Conservation (phyloP, 2,113 vertebrate species). For the Orcinus orca region DNA sequence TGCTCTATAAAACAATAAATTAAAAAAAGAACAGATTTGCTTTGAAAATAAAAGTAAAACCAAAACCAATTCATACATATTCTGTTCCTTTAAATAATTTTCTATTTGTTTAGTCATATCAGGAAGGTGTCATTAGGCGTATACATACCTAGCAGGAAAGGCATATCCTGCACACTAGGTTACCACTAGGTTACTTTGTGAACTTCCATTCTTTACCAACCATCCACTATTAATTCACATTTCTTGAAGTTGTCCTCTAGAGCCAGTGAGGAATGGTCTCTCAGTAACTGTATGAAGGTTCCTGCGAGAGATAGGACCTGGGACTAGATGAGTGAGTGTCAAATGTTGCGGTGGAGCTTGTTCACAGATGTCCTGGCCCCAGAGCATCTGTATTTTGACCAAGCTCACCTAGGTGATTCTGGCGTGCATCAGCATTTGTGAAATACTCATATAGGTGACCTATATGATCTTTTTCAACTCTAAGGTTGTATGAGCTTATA, state of each 20-base stretch:
- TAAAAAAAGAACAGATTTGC: not conserved
- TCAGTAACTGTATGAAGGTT: not conserved
- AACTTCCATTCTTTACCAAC: too few species aligned
- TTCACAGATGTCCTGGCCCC: not conserved
- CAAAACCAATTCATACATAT: not conserved
- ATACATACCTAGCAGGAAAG: not conserved
- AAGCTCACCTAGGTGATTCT: not conserved
- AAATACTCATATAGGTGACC: not conserved
- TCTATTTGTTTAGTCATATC: not conserved
- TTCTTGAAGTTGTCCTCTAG: not conserved
- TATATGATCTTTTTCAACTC: not conserved
- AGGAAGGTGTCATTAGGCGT: not conserved
- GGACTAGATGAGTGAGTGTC: not conserved
- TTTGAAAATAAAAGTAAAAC: conserved; percentile 2
- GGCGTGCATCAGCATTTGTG: not conserved
- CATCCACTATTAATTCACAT: not conserved
- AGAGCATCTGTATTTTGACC: not conserved
- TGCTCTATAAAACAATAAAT: too few species aligned
- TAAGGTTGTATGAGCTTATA: not conserved
- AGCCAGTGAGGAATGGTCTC: not conserved
- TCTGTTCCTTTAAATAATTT: not conserved
- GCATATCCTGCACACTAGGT: not conserved
- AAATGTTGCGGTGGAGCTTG: not conserved
- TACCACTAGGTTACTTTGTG: not conserved
- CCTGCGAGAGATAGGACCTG: not conserved